Evolutionary conservation across 2,797 vertebrate species (phyloP).

Genomic region (Sparidentex hasta): DNA sequence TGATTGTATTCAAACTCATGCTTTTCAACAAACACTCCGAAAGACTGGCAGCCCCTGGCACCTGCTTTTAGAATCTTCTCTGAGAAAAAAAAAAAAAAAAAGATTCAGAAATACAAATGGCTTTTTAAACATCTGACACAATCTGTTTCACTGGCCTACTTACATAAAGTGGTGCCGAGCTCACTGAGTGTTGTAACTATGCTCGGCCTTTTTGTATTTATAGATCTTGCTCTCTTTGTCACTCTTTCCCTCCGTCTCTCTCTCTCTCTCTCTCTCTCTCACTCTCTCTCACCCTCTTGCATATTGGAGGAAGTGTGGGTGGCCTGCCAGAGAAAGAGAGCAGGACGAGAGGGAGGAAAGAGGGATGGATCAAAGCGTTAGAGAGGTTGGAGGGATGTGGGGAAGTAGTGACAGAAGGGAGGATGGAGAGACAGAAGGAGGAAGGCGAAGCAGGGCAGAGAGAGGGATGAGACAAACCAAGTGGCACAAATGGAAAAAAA

Average conservation of each 20-base stretch:
- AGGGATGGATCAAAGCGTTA: conserved; percentile 59
- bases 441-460: conserved; percentile 54
- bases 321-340: conserved; percentile 61
- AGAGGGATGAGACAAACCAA: conserved; percentile 54
- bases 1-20: conserved; percentile 48
- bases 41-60: conserved; percentile 59
- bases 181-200: conserved; percentile 63
- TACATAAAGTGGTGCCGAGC: conserved; percentile 71
- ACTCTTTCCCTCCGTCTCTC: conserved; percentile 30
- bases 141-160: conserved; percentile 70
- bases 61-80: conserved; percentile 63
- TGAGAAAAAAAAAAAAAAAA: conserved; percentile 26
- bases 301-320: conserved; percentile 74
- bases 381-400: conserved; percentile 57
- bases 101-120: conserved; percentile 62
- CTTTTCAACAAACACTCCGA: conserved; percentile 49
- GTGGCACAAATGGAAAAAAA: conserved; percentile 42
- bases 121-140: conserved; percentile 70
- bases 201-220: conserved; percentile 77
- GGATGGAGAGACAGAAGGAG: conserved; percentile 54
- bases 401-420: conserved; percentile 58
- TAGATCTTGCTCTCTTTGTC: conserved; percentile 59
- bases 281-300: conserved; percentile 40
- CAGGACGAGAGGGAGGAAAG: conserved; percentile 48
- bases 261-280: conserved; percentile 16